phyloP scores from a whole-genome alignment of 2,888 invertebrate genomes.

The Eupeodes luniger region DNA sequence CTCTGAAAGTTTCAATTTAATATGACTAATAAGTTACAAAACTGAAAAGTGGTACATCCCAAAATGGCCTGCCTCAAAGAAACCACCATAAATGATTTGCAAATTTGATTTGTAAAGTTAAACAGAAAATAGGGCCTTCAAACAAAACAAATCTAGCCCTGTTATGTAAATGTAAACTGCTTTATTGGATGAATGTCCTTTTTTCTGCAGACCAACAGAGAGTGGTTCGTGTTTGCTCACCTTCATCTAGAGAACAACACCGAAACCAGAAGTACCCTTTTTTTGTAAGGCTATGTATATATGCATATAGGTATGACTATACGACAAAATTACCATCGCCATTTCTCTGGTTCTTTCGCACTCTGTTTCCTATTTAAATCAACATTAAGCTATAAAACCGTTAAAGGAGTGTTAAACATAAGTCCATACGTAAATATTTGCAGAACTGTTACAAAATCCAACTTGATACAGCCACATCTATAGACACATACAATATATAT shows the following conservation, averaged over 20 bases:
- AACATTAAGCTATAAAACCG: constrained; percentile 63
- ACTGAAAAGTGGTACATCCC: no score
- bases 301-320: no score
- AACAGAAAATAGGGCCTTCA: not conserved
- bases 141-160: not conserved
- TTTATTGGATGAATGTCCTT: constrained; percentile 50
- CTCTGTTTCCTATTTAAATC: constrained; percentile 62
- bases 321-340: constrained; percentile 37
- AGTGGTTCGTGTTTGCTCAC: constrained; percentile 36
- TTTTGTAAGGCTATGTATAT: not conserved
- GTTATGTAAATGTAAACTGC: constrained; percentile 14
- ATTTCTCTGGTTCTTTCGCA: not conserved
- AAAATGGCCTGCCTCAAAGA: no score
- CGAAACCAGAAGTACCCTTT: constrained; percentile 25
- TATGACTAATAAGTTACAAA: no score
- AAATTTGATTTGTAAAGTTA: no score
- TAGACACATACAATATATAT: not conserved
- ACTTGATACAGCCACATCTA: constrained; percentile 20
- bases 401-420: constrained; percentile 64
- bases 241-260: constrained; percentile 46
- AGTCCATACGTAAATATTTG: constrained; percentile 72
- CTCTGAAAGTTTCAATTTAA: no score
- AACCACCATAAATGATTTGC: no score
- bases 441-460: constrained; percentile 53
- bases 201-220: constrained; percentile 25